Evolutionary conservation across 2,888 invertebrate species (phyloP), one percentile per base, ranked within the genome.

Genomic region (Cetonia aurata): DNA sequence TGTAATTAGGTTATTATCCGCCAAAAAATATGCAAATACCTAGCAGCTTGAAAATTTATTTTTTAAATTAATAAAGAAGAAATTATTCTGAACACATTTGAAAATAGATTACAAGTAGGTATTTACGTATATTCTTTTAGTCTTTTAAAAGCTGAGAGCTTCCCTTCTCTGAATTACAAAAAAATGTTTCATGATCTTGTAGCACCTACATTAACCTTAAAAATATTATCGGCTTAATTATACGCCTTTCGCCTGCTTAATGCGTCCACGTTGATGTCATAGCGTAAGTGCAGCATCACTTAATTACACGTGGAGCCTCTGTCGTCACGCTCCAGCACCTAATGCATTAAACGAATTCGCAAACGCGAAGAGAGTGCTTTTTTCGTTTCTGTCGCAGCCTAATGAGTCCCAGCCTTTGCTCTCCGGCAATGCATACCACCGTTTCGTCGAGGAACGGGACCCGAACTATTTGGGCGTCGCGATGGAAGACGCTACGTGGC

Each of bases 391-490:
- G 41, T 65, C 72, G 57, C 74, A 82, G 82, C 72, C 75, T 44
- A 75, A 76, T 15, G 83, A 83, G 75, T 80, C 67, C 56, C 79
- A 82, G 48, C 78, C 82, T 0, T 76, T 83, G 1, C 73, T 83
- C 42, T 53, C 69, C 10, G 72, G 71, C 48, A 84, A 85, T 67
- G 87, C 88, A 0, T 92, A 91, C 77, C 87, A 88, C 17, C 86
- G 90, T 71, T 92, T 94, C 76, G 87, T 89, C 74, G 92, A 91
- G 77, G 88, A 88, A 66, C 84, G 87, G 10, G 89, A 94, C 81
- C 92, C 93, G 76, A 87, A 87, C 71, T 89, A 92, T 76, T 84
- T 96, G 74, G 96, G 96, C 0, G 90, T 92, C 67, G 96, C 95
- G 1, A 93, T 96, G 89, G 94, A 95, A 83, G 89, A 91, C 73